These are phyloP conservation scores for Grantiella picta DNA, from an alignment of 2,113 vertebrate species.

Conservation along the genomic window DNA sequence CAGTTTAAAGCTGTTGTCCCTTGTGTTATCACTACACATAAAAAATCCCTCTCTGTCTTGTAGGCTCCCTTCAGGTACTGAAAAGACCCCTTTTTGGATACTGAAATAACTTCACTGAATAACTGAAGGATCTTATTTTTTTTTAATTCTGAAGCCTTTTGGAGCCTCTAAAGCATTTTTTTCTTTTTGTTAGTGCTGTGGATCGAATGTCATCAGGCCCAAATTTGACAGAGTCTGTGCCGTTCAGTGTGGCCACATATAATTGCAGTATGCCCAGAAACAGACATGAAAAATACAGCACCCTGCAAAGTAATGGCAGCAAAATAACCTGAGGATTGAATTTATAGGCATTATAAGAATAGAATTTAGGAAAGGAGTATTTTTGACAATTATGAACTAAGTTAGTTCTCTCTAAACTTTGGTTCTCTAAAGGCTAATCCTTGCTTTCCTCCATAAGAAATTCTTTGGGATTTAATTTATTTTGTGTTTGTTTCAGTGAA, in stretches of 20 bases:
- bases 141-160: not conserved
- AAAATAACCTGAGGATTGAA: not conserved
- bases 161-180: not conserved
- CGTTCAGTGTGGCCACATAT: not conserved
- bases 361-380: not conserved
- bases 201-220: not conserved
- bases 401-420: not conserved
- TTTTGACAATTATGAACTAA: not conserved
- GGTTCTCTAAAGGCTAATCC: not conserved
- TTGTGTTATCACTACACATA: rapidly evolving
- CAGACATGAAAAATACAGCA: not conserved
- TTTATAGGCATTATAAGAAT: not conserved
- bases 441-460: not conserved
- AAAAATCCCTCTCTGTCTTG: not conserved
- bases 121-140: not conserved
- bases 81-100: rapidly evolving
- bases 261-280: not conserved
- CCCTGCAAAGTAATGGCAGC: not conserved
- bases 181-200: not conserved
- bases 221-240: not conserved
- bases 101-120: not conserved
- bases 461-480: not conserved
- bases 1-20: not conserved
- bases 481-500: not conserved
- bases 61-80: not conserved